phyloP scores from a whole-genome alignment of 2,888 invertebrate species.

The Bombylius discolor region DNA sequence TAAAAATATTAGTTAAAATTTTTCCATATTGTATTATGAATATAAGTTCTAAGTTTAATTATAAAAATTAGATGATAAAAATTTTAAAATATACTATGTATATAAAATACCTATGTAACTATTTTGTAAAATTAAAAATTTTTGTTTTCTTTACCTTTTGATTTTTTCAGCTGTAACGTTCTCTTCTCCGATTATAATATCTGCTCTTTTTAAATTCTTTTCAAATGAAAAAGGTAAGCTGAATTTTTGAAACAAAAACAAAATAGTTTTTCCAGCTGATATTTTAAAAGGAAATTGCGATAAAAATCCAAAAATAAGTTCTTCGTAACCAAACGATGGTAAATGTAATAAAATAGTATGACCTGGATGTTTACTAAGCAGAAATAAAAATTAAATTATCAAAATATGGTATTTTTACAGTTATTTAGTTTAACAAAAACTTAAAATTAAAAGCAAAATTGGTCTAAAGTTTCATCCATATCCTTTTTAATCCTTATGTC shows the following conservation, averaged over 20 bases:
- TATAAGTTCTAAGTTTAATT: too few relatives aligned
- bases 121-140: too few relatives aligned
- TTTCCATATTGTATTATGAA: too few relatives aligned
- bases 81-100: too few relatives aligned
- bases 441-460: too few relatives aligned
- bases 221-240: background rate
- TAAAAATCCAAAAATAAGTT: background rate
- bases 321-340: conserved; percentile 3
- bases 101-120: too few relatives aligned
- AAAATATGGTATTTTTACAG: too few relatives aligned
- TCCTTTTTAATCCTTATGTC: too few relatives aligned
- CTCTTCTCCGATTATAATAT: background rate
- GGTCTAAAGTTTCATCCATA: too few relatives aligned
- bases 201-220: background rate
- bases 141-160: background rate
- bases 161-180: background rate
- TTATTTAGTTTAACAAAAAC: background rate
- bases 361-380: conserved; percentile 1
- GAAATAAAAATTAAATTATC: background rate
- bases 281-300: background rate
- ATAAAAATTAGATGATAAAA: too few relatives aligned
- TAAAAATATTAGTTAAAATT: too few relatives aligned
- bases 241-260: background rate
- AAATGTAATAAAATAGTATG: background rate
- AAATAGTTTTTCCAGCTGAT: background rate